A percentile compares a stretch with the other conserved stretches of the same genome.
Evolutionary conservation across 2,113 vertebrate species (phyloP).

Genomic region (Merops nubicus): DNA sequence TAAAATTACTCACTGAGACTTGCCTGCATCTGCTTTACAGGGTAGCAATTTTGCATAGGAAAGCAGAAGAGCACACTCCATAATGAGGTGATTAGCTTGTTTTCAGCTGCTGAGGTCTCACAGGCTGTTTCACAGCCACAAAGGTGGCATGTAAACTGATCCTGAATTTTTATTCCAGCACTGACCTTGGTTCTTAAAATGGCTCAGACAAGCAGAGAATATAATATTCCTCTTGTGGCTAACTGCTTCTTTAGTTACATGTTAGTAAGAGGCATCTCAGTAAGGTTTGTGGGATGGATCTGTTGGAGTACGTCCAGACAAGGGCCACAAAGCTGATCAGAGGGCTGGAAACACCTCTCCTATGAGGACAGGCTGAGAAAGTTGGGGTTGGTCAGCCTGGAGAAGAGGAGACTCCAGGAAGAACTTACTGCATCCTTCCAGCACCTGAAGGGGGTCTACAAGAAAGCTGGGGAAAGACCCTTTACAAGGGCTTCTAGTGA

Average conservation of each 20-base stretch:
- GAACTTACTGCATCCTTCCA: too few species aligned
- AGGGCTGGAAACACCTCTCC: too few species aligned
- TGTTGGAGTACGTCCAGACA: too few species aligned
- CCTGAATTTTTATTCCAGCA: not conserved
- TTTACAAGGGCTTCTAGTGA: too few species aligned
- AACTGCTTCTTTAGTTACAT: not conserved
- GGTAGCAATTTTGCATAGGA: not conserved
- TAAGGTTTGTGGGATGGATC: not conserved
- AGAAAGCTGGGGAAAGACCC: too few species aligned
- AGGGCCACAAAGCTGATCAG: too few species aligned
- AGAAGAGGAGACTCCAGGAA: too few species aligned
- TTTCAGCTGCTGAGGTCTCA: not conserved
- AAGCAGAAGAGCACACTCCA: not conserved
- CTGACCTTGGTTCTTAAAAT: not conserved
- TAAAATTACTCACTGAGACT: not conserved
- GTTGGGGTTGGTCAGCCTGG: too few species aligned
- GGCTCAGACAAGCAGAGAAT: not conserved
- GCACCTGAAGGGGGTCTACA: too few species aligned
- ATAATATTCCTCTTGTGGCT: not conserved
- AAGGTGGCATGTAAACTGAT: not conserved
- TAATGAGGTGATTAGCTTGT: not conserved
- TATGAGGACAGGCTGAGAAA: too few species aligned
- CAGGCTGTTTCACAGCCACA: not conserved
- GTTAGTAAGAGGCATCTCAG: not conserved
- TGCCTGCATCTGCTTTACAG: not conserved